These are phyloP conservation scores for Scleropages formosus DNA, from an alignment of 2,797 vertebrate species.

Conservation along the genomic window DNA sequence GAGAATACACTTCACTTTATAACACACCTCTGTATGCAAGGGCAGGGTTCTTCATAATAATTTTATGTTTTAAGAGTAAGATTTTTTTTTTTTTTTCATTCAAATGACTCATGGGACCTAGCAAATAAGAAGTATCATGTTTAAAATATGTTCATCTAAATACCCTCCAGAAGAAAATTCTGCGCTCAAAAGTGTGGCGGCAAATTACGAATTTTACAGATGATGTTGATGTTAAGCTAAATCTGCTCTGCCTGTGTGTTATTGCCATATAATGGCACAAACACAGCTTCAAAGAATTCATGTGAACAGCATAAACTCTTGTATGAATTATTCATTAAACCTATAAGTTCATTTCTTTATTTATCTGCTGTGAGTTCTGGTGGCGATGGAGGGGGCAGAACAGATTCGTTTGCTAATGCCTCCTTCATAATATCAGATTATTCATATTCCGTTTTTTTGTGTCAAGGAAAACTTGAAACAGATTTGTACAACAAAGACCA, in stretches of 20 bases:
- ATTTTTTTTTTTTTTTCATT: neutral
- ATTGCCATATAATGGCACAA: slow-evolving; percentile 16
- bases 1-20: neutral
- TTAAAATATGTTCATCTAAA: too few relatives aligned
- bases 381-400: slow-evolving; percentile 39
- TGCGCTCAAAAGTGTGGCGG: neutral
- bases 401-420: slow-evolving; percentile 29
- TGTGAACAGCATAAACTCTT: neutral
- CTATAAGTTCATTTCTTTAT: neutral
- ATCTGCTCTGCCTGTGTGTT: neutral
- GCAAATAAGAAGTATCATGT: too few relatives aligned
- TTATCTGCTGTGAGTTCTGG: slow-evolving; percentile 9
- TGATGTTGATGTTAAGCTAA: neutral
- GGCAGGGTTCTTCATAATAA: neutral
- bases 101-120: too few relatives aligned
- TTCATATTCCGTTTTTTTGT: slow-evolving; percentile 13
- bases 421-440: slow-evolving; percentile 48
- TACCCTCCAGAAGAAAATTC: too few relatives aligned
- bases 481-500: slow-evolving; percentile 72
- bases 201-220: neutral
- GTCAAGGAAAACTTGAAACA: slow-evolving; percentile 55
- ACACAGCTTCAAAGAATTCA: slow-evolving; percentile 9
- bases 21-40: neutral
- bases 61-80: neutral
- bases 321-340: slow-evolving; percentile 15